Percentiles rank a stretch among this genome's conserved stretches.
Conservation (phyloP, 2,113 vertebrate genomes). For the Callochromis pleurospilus region DNA sequence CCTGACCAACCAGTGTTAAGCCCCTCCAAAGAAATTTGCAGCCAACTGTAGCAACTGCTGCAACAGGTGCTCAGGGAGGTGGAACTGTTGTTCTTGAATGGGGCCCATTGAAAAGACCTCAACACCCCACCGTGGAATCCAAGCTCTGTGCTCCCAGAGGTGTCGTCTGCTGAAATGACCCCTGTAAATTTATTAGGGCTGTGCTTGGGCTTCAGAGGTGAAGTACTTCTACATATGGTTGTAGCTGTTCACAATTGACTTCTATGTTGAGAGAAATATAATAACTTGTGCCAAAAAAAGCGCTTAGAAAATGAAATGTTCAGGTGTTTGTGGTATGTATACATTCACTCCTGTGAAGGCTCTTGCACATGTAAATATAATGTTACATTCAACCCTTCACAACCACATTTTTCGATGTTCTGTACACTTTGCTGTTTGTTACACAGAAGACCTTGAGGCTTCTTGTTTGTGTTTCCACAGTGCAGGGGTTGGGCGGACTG, state of each 20-base stretch:
- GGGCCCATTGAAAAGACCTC: conserved; percentile 26
- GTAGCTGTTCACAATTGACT: background rate
- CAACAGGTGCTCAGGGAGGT: conserved; percentile 56
- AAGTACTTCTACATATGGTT: conserved; percentile 48
- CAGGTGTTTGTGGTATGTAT: background rate
- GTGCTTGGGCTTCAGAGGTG: conserved; percentile 26
- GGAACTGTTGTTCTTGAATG: conserved; percentile 41
- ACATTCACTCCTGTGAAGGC: background rate
- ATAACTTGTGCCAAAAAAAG: background rate
- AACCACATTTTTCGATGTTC: background rate
- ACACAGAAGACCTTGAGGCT: conserved; percentile 8
- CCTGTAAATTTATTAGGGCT: conserved; percentile 59
- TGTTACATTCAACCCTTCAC: background rate
- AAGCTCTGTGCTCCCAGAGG: conserved; percentile 38
- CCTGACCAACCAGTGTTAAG: background rate
- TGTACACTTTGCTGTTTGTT: background rate
- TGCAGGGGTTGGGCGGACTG: conserved; percentile 92
- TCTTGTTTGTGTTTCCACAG: conserved; percentile 58
- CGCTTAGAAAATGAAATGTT: background rate
- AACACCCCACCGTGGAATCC: conserved; percentile 38
- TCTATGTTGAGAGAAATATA: background rate
- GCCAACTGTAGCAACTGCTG: conserved; percentile 42
- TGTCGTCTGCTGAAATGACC: conserved; percentile 48
- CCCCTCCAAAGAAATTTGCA: conserved; percentile 23
- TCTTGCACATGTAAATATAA: background rate